Base-by-base conservation (phyloP, 2,888 invertebrate genomes). In the Scaptomyza cyrtandrae region DNA sequence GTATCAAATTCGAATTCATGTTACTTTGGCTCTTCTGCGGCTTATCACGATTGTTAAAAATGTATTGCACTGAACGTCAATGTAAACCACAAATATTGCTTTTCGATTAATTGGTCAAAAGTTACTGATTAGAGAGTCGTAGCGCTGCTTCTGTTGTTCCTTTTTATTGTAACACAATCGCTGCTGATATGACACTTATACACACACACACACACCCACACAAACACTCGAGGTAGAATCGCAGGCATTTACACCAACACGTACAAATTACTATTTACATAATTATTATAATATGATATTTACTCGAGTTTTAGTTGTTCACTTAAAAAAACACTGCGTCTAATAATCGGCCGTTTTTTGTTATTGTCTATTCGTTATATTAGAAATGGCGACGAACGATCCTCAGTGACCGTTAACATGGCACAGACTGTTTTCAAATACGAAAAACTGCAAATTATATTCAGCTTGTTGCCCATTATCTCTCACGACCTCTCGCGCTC, bases 71-170 rank as follows among this genome's bases (percentile, higher is more conserved):
- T 35, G 46, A 58, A 50, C 55, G 45, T 54, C 37, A 67, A 73
- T 80, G 79, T 62, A 85, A 82, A 65, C 80, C 85, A 68, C 78
- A 77, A 76, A 80, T 65, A 64, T 63, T 74, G 63, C 46, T 56
- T 62, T 69, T 74, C 64, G 46, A 72, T 74, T 77, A 64, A 80
- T 65, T 78, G 84, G 65, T 67, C 71, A 78, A 75, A 77, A 75
- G 75, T 74, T 66, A 55, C 68, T 78, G 81, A 82, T 82, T 79
- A 82, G 60, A 63, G 65, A 31, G 39, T 24, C 6, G 19, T 14
- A 48, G 49, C 35, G 13, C 10, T 24, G n/a, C 7, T 49, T 19
- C 50, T 62, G 46, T 71, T 58, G 27, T 44, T 43, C 65, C 35
- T 56, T 62, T 56, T 43, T 62, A 56, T 46, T 55, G 55, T 54